Percentiles rank a stretch among this genome's conserved stretches.
phyloP scores from a whole-genome alignment of 2,797 vertebrate species.

The Strix occidentalis region DNA sequence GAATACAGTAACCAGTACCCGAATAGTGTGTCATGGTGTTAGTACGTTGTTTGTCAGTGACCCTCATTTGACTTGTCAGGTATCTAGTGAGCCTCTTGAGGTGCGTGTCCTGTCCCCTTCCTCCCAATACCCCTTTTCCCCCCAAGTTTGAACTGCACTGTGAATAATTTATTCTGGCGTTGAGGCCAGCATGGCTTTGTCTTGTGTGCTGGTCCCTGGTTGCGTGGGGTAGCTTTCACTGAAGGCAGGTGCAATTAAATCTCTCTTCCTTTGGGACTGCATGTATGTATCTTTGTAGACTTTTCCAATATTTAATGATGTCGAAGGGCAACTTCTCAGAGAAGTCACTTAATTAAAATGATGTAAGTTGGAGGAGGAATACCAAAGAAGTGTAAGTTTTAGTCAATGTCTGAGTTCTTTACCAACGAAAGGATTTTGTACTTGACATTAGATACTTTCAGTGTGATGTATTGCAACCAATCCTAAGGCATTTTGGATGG shows the following conservation, averaged over 20 bases:
- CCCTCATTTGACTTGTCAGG: neutral
- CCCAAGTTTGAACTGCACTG: neutral
- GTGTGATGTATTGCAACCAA: neutral
- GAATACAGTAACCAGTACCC: neutral
- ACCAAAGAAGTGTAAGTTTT: fast-evolving
- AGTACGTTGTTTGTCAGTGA: neutral
- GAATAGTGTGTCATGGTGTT: neutral
- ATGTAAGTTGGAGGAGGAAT: neutral
- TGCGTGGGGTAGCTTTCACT: neutral
- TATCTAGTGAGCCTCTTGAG: neutral
- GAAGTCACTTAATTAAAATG: neutral
- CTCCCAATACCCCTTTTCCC: neutral
- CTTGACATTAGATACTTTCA: neutral
- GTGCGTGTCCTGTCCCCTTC: neutral
- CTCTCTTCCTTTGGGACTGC: neutral
- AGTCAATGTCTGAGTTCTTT: neutral
- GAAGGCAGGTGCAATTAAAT: neutral
- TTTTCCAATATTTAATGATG: neutral
- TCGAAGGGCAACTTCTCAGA: neutral
- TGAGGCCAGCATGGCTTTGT: neutral
- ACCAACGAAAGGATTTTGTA: neutral
- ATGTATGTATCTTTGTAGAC: neutral
- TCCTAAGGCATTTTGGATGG: neutral
- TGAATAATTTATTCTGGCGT: neutral
- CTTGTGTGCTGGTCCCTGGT: neutral